Conservation (phyloP, 2,888 invertebrate genomes). For the Eudasyphora cyanicolor region DNA sequence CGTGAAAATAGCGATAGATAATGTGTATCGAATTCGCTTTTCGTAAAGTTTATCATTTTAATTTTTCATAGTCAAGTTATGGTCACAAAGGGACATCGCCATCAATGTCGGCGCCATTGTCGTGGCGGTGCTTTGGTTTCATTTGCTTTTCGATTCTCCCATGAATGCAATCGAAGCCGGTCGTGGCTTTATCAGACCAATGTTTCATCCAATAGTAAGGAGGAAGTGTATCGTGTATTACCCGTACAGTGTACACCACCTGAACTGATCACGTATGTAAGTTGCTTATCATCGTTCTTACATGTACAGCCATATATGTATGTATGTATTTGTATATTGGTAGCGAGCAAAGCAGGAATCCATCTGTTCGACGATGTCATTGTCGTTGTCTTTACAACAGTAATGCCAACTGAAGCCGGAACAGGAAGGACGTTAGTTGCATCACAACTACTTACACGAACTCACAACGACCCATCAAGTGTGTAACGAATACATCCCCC, state of each 20-base stretch:
- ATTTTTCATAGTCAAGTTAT: slow-evolving; percentile 35
- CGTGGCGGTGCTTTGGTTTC: neutral
- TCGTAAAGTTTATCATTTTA: slow-evolving; percentile 37
- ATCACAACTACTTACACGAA: neutral
- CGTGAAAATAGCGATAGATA: slow-evolving; percentile 30
- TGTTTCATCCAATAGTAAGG: neutral
- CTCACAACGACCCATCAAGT: neutral
- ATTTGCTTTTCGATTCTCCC: neutral
- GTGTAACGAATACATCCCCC: neutral
- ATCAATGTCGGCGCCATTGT: slow-evolving; percentile 38
- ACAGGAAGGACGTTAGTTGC: slow-evolving; percentile 34
- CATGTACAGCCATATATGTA: too few species aligned
- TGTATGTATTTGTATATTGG: too few species aligned
- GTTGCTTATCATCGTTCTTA: slow-evolving; percentile 25
- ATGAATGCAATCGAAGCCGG: neutral
- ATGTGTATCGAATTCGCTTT: slow-evolving; percentile 45
- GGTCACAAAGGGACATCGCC: slow-evolving; percentile 9
- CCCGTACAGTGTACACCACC: neutral
- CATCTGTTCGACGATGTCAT: slow-evolving; percentile 74
- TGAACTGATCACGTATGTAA: slow-evolving; percentile 35
- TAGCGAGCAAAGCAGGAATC: slow-evolving; percentile 73
- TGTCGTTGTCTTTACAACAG: slow-evolving; percentile 44
- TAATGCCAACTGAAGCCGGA: slow-evolving; percentile 31
- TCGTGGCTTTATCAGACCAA: neutral
- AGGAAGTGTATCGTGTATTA: slow-evolving; percentile 4